Evolutionary conservation across 2,888 invertebrate genomes (phyloP), one percentile per base, ranked within the genome.

Genomic region (Allygus modestus): DNA sequence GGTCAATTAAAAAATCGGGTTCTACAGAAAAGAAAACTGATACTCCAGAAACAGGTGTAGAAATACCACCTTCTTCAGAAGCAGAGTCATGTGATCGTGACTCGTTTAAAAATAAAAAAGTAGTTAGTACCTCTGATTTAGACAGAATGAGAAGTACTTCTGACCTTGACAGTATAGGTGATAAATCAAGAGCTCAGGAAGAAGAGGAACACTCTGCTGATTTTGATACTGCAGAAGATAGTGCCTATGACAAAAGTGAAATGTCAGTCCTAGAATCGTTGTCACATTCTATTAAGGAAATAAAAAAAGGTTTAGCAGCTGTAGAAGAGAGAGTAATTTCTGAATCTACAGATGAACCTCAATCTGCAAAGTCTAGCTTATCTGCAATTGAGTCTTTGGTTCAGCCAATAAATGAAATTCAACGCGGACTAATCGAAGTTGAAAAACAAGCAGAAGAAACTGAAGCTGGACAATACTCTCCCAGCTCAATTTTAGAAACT

Each of bases 341-440:
- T n/a, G 87, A 87, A 79, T 86, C 87, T 23, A 82, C 86, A 23
- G 86, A 85, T 20, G 87, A 88, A 71, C 85, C 87, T 75, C 79
- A 87, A 61, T 84, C 87, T 71, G 86, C 87, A 17, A 85, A 85
- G 83, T 77, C 81, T 15, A 87, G 86, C 37, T 77, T 86, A 20
- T 83, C 89, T 1, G 89, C 91, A 28, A 71, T 91, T 28, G 91
- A 91, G 84, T 89, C 90, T 0, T 86, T 91, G 82, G 89, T 90
- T 0, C 91, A 91, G 85, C 91, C 94, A 0, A 90, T 94, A n/a
- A 92, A 92, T 84, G 93, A 93, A 89, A 92, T 93, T 81, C 92
- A 93, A 89, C 91, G 90, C 81, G 92, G 92, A 28, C 88, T 94
- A 43, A 91, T 91, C 86, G 88, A 90, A 85, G 87, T 92, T 86